Evolutionary conservation across 2,113 vertebrate genomes (phyloP).

Genomic region (Indri indri): DNA sequence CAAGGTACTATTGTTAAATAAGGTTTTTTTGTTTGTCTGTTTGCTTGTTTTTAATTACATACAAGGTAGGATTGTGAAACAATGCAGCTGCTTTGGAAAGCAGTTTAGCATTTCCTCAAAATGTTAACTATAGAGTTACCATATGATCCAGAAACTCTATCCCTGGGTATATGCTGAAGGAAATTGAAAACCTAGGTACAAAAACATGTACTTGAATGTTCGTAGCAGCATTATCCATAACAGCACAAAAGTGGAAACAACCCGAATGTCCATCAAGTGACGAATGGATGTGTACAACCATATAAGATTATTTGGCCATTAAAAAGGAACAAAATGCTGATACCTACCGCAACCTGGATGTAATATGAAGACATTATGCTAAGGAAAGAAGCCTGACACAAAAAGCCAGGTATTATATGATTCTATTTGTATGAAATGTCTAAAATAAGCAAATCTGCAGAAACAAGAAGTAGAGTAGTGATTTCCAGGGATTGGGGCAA

Average conservation of each 20-base stretch:
- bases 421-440: not conserved
- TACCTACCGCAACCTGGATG: not conserved
- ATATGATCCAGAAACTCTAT: conserved; percentile 4
- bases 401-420: not conserved
- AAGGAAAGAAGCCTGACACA: not conserved
- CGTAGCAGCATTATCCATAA: not conserved
- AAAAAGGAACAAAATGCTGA: not conserved
- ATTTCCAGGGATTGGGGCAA: not conserved
- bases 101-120: not conserved
- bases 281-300: rapidly evolving
- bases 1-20: not conserved
- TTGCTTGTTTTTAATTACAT: not conserved
- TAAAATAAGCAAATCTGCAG: not conserved
- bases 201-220: not conserved
- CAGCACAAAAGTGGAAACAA: not conserved
- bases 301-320: not conserved
- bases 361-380: not conserved
- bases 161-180: not conserved
- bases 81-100: not conserved
- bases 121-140: conserved; percentile 1
- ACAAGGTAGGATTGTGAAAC: conserved; percentile 2
- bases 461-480: not conserved
- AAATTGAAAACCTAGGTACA: not conserved
- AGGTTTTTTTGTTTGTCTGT: not conserved
- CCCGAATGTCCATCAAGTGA: not conserved